Conservation (phyloP, 2,888 invertebrate genomes). For the Germaria angustata region DNA sequence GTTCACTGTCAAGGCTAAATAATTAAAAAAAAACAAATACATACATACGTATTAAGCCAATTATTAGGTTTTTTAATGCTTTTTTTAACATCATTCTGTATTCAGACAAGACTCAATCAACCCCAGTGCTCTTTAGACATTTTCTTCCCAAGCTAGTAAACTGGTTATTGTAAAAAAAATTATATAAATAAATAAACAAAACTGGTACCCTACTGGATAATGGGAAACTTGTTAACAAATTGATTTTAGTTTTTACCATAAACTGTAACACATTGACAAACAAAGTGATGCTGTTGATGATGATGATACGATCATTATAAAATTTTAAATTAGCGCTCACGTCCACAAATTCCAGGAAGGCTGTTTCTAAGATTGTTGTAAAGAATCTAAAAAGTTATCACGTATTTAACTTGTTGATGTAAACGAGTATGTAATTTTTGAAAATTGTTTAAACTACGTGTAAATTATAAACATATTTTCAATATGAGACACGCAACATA, state of each 20-base stretch:
- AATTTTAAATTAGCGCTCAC: not conserved
- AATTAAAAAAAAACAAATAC: not conserved
- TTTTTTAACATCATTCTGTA: slow-evolving; percentile 5
- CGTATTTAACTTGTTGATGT: no score
- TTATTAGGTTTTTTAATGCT: not conserved
- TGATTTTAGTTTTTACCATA: not conserved
- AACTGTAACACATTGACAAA: not conserved
- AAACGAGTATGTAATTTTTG: no score
- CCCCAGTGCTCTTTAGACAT: not conserved
- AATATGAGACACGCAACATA: no score
- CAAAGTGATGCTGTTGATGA: not conserved
- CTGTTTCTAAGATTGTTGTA: not conserved
- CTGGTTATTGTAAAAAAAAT: slow-evolving; percentile 19
- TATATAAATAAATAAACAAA: no score
- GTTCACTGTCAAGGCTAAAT: slow-evolving; percentile 57
- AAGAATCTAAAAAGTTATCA: not conserved
- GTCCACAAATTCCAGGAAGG: not conserved
- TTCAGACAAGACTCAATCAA: not conserved
- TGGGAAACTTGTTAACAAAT: not conserved
- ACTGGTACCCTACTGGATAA: not conserved
- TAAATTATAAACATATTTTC: no score
- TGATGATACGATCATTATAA: not conserved
- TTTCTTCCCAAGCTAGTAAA: slow-evolving; percentile 1
- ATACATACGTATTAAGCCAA: not conserved
- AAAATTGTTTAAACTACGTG: no score